Evolutionary conservation across 2,888 invertebrate genomes (phyloP), one percentile per base, ranked within the genome.

Genomic region (Idaea biselata): DNA sequence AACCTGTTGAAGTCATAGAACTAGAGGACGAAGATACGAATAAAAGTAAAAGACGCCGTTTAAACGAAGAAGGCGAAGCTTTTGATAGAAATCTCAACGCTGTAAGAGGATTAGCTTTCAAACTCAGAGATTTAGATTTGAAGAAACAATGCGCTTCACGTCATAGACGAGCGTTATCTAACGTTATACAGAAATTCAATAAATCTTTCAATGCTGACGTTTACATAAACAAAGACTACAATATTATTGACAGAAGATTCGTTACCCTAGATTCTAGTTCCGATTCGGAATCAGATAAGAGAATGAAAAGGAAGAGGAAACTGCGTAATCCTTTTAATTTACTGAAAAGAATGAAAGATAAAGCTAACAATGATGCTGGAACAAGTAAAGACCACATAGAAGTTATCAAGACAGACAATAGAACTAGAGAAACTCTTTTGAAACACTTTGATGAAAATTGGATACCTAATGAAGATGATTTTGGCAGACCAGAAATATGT

Each of bases 291-390:
- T 74, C 80, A n/a, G 65, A 82, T 7, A 72, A 80, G 60, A 68
- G 72, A 66, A 62, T 68, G 4, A 62, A 18, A 63, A 69, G 62
- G 63, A 74, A 78, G 6, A 91, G 83, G 69, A 89, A 82, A 65
- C 66, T 87, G 18, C 83, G 80, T 53, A 91, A 91, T 72, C 91
- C 91, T 0, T 91, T 89, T 64, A 87, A 82, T 65, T 80, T 90
- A 55, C 59, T 91, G 2, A 90, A 87, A 68, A 78, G 78, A 54
- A 72, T 84, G 5, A 77, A 82, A 18, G 81, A 83, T 4, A 63
- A 59, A 7, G 61, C 61, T 18, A 72, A 63, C 25, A 56, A 17
- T 14, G 63, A 63, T 6, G 16, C 17, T 31, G 58, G 68, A 6
- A 61, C 61, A 56, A 62, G 61, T 31, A 59, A 25, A 16, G 60